Evolutionary conservation across 1,140 invertebrate species (phyloP).

Genomic region (Vollenhovia emeryi): DNA sequence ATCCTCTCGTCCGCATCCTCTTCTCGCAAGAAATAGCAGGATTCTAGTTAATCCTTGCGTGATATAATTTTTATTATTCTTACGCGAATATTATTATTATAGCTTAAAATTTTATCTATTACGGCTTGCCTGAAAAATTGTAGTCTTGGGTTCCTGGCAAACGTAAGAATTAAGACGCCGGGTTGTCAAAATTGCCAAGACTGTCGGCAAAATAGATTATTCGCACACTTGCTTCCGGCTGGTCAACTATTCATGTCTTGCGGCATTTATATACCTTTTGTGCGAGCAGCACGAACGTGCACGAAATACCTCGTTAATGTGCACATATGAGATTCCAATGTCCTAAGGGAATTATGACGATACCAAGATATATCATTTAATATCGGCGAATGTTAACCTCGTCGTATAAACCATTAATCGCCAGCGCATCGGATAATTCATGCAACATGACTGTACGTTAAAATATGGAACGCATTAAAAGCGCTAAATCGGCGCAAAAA

Average conservation of each 20-base stretch:
- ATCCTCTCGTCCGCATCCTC: background rate
- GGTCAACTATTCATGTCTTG: constrained; percentile 26
- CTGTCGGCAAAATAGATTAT: constrained; percentile 18
- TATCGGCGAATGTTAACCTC: constrained; percentile 50
- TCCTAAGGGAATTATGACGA: constrained; percentile 53
- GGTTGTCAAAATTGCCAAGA: background rate
- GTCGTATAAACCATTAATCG: constrained; percentile 45
- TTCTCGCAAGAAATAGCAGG: background rate
- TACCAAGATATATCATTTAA: constrained; percentile 58
- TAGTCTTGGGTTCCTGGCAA: background rate
- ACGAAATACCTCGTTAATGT: constrained; percentile 52
- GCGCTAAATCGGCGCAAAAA: background rate
- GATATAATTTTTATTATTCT: background rate
- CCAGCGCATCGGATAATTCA: constrained; percentile 25
- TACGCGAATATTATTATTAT: background rate
- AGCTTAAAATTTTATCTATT: background rate
- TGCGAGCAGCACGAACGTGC: constrained; percentile 14
- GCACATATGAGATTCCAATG: constrained; percentile 54
- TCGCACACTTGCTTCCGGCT: background rate
- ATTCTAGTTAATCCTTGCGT: background rate
- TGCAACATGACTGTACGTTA: constrained; percentile 23
- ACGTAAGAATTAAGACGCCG: background rate
- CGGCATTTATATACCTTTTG: constrained; percentile 49
- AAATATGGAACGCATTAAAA: constrained; percentile 24
- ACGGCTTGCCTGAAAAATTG: background rate